Base-by-base conservation (phyloP, 2,888 invertebrate species). In the Hemaris fuciformis region DNA sequence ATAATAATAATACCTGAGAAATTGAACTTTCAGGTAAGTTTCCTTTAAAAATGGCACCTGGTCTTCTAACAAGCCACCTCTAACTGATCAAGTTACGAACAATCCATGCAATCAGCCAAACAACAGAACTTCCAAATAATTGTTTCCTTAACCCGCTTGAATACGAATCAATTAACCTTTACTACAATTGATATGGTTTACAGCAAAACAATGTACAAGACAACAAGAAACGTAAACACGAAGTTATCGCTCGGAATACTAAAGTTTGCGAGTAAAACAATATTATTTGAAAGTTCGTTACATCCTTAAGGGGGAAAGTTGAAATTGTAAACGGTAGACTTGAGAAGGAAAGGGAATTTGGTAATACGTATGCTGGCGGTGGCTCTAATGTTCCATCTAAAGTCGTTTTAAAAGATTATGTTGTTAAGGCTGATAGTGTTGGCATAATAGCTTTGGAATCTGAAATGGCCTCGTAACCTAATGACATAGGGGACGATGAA, bases 271-370 rank as follows among this genome's bases (percentile, higher is more conserved):
- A 53, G 23, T 38, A 38, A 53, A 53, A 53, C 53, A 53, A 53
- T 53, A 53, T 53, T 53, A 53, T 53, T 53, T 53, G 53, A 18
- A 53, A 53, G 53, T 53, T 53, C 23, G 46, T n/a, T 46, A 46
- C 23, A 27, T 53, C 53, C 53, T 53, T 53, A 31, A 53, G 53
- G 53, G 31, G 53, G 10, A 53, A 53, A 53, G 53, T 53, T 53
- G n/a, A 53, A 53, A 31, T 53, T 53, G 31, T 53, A 53, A 53
- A 53, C 53, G 38, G 38, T n/a, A 43, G 46, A 46, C n/a, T 46
- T 23, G 23, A 46, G 46, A 23, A 23, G 23, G 46, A 45, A 22
- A 45, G 45, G 6, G 46, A 45, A 45, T 22, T 45, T 10, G 23
- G 46, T 13, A 23, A 46, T 46, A 6, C 15, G 25, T 46, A 46